Evolutionary conservation across 37 sponge, comb jelly and placozoan species (phyloP), one percentile per base, ranked within the genome.

Genomic region (Mnemiopsis leidyi): DNA sequence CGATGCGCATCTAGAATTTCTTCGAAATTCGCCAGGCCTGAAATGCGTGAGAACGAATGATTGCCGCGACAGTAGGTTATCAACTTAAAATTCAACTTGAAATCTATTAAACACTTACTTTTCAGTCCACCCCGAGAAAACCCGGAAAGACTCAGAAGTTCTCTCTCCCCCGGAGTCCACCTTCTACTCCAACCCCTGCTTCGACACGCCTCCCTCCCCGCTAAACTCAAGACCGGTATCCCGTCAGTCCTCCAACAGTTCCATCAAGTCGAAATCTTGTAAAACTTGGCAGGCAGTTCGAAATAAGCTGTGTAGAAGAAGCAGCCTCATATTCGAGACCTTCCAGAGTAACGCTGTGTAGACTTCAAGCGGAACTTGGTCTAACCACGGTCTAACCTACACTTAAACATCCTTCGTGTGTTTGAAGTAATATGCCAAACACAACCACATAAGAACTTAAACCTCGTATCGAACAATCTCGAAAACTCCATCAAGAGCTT

Each of bases 271-370:
- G 26, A 38, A 26, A 39, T 40, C 40, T 13, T 29, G 75, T 23
- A 85, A 38, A 29, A 16, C 90, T 0, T 85, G 90, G 90, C 90
- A 85, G 61, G 40, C 90, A 2, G 90, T 85, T 1, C 40, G 61
- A 2, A 37, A 85, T 21, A 38, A 40, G 90, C 29, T 85, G 29
- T 39, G 13, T 29, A 85, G 90, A 85, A 39, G 90, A 20, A 25
- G 90, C 39, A 85, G 48, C 30, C 61, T 85, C 38, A 28, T 85
- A 25, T 37, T 85, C 25, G 61, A 33, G 0, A 29, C 82, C 32
- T 85, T 39, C 79, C 30, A 32, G 32, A 77, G 79, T 32, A 77
- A 77, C 36, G 79, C 79, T 34, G 79, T 77, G 35, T 77, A 48
- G 61, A 18, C 61, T 5, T 5, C 9, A 48, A 5, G 13, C 61